Conservation (phyloP, 2,797 vertebrate species). For the Sebastes taczanowskii region DNA sequence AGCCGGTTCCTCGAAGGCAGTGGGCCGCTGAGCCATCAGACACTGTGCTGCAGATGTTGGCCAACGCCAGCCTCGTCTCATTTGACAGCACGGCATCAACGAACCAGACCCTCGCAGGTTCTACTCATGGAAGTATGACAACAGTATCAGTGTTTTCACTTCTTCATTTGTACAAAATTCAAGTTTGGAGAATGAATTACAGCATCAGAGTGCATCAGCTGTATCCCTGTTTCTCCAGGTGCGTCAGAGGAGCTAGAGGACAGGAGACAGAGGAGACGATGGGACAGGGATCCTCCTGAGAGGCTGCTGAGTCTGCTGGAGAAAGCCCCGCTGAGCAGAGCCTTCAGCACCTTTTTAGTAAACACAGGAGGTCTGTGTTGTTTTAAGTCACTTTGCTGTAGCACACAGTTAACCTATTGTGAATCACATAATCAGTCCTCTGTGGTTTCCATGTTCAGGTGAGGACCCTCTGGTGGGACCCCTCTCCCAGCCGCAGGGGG, state of each 20-base stretch:
- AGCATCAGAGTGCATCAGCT: neutral
- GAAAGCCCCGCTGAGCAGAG: constrained; percentile 84
- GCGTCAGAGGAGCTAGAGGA: constrained; percentile 46
- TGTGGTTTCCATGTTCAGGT: constrained; percentile 55
- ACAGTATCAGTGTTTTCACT: neutral
- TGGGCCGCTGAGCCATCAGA: constrained; percentile 81
- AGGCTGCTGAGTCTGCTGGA: constrained; percentile 86
- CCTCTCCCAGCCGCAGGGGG: constrained; percentile 66
- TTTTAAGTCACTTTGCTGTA: neutral
- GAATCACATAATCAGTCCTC: neutral
- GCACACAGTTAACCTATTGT: neutral
- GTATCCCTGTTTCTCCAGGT: constrained; percentile 3
- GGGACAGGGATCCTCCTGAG: constrained; percentile 85
- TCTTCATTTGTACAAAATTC: neutral
- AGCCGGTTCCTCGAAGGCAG: constrained; percentile 65
- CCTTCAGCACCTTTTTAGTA: constrained; percentile 90
- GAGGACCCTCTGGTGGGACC: constrained; percentile 81
- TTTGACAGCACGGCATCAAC: constrained; percentile 74
- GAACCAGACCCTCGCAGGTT: neutral
- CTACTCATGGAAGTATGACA: neutral
- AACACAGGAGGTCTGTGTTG: constrained; percentile 81
- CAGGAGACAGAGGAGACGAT: constrained; percentile 79
- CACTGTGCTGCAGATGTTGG: constrained; percentile 77
- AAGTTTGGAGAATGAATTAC: neutral
- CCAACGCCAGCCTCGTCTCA: constrained; percentile 81